Evolutionary conservation across 2,113 vertebrate genomes (phyloP), one percentile per base, ranked within the genome.

Genomic region (Hippocampus mohnikei): DNA sequence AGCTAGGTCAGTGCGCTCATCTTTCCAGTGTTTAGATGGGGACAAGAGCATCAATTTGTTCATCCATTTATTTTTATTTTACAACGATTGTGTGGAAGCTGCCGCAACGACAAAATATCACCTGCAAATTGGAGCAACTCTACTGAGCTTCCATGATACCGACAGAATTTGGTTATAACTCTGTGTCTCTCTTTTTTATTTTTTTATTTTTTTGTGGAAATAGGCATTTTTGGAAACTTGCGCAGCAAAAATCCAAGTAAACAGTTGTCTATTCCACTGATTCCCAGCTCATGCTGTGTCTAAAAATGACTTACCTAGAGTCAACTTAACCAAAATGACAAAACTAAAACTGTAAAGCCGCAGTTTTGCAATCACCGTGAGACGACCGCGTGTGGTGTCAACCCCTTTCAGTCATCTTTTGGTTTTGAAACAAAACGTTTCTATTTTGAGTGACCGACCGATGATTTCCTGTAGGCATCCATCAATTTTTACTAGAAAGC

Each of bases 391-490:
- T 61, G 61, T 63, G 33, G 37, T 41, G 8, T 20, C 18, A 23
- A 13, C 11, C 13, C 59, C 58, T 18, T 18, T 61, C 16, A 61
- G 41, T n/a, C n/a, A 64, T 44, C 25, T 64, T 64, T 64, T 44
- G 37, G 62, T 44, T 64, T 64, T 13, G 21, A 64, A 64, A 65
- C 62, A 65, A 65, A 62, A 44, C 21, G 5, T 42, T 23, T 42
- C 41, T 46, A 44, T 44, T 65, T 8, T 25, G 12, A 65, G 40
- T 25, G 23, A 25, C 40, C 41, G 13, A 65, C 62, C n/a, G 7
- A 16, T 16, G 2, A 42, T 65, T 65, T 46, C 62, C 62, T 42
- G 40, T 5, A 46, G 4, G 62, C 62, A 41, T 65, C 40, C 62
- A 27, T 65, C 41, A 42, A 2, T 65, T 11, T 44, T 65, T 65